Evolutionary conservation across 2,888 invertebrate species (phyloP), one percentile per base, ranked within the genome.

Genomic region (Cephus nigrinus): DNA sequence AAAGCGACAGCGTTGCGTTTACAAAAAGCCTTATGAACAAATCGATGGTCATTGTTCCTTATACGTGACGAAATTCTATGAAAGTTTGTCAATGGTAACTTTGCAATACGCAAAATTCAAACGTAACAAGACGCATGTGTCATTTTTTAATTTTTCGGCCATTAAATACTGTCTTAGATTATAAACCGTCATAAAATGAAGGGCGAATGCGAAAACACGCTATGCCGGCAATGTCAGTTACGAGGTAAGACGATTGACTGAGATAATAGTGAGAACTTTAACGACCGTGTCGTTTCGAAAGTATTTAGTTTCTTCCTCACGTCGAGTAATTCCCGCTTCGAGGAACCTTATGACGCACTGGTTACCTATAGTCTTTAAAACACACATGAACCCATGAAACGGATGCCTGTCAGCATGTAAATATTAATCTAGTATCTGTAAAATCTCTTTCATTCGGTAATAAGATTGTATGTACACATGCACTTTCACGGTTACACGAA

Each of bases 1-100:
- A 74, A 35, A 12, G 35, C 31, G 55, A 77, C 69, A 36, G 32
- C 77, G 74, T 68, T 75, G 75, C 79, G 68, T 84, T 85, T 84
- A 78, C 69, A 69, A 83, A 84, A 85, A 74, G 75, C 79, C 79
- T 82, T 82, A 81, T 80, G 84, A 80, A 79, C 5, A 84, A 84
- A 84, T 85, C 84, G 80, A 84, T 84, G 73, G 1, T 32, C 35
- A 32, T 23, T 40, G 15, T 40, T 40, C 15, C 40, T 23, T 23
- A 15, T 0, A 15, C 5, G 40, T 40, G 5, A 40, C 5, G 15
- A 15, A 40, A 36, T 40, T 40, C 23, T 40, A 40, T 40, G 40
- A 40, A 40, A 40, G 55, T 23, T 23, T 55, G 2, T 2, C 9
- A 55, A 55, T 23, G 23, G 15, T 55, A 9, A 23, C 23, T 40